phyloP scores from a whole-genome alignment of 2,888 invertebrate species.

The Dynastes hyllus region DNA sequence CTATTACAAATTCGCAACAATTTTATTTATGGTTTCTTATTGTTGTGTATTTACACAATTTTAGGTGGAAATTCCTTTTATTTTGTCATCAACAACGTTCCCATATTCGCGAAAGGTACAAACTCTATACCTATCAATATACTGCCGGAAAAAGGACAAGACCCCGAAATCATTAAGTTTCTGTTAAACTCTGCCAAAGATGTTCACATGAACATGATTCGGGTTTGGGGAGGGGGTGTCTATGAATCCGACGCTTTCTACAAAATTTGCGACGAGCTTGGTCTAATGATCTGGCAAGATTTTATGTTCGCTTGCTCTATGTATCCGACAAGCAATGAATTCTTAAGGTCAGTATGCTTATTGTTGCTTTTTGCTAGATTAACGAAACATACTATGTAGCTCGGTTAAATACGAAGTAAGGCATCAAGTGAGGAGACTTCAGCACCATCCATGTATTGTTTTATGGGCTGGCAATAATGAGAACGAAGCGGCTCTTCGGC shows the following conservation, averaged over 20 bases:
- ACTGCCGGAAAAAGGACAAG: slow-evolving; percentile 83
- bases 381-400: slow-evolving; percentile 63
- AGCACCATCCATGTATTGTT: slow-evolving; percentile 89
- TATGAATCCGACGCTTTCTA: slow-evolving; percentile 96
- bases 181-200: slow-evolving; percentile 82
- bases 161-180: slow-evolving; percentile 75
- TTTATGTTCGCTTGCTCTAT: slow-evolving; percentile 97
- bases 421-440: slow-evolving; percentile 87
- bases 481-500: slow-evolving; percentile 91
- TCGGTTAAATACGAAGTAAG: slow-evolving; percentile 84
- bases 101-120: slow-evolving; percentile 96
- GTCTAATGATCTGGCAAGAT: slow-evolving; percentile 98
- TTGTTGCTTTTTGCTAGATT: background rate
- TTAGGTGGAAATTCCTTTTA: slow-evolving; percentile 76
- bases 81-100: slow-evolving; percentile 85
- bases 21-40: no score
- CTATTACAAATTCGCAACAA: no score
- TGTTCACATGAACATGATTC: slow-evolving; percentile 92
- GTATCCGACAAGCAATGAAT: slow-evolving; percentile 87
- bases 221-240: slow-evolving; percentile 99
- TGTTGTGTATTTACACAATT: background rate
- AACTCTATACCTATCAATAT: slow-evolving; percentile 94
- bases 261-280: slow-evolving; percentile 87
- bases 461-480: slow-evolving; percentile 98
- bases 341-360: slow-evolving; percentile 75